These are phyloP conservation scores for Tethya wilhelma DNA, from an alignment of 37 sponge, comb jelly and placozoan species.

Conservation along the genomic window DNA sequence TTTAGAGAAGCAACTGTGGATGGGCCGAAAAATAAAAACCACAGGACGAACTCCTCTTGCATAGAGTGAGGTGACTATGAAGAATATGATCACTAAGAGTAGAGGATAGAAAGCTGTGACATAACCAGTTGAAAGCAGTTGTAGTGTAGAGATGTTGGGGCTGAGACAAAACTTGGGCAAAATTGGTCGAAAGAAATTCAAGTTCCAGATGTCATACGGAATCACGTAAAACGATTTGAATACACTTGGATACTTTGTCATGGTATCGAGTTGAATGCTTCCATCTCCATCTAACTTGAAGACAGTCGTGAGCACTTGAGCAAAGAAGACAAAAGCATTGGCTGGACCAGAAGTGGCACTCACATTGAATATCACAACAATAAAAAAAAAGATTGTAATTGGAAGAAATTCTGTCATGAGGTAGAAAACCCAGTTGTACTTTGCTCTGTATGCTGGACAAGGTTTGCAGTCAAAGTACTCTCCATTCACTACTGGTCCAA, in stretches of 20 bases:
- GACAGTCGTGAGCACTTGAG: conserved; percentile 48
- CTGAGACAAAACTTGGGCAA: conserved; percentile 44
- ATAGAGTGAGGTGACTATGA: conserved; percentile 22
- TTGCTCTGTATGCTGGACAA: background rate
- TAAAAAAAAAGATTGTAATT: conserved; percentile 38
- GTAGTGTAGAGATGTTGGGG: conserved; percentile 8
- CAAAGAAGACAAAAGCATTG: conserved; percentile 78
- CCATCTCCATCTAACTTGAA: conserved; percentile 52
- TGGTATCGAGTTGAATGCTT: background rate
- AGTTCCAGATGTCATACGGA: conserved; percentile 68
- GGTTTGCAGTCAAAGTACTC: conserved; percentile 25
- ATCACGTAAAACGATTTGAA: conserved; percentile 1
- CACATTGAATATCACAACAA: conserved; percentile 69
- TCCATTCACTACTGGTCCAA: conserved; percentile 35
- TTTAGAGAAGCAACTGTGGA: conserved; percentile 43
- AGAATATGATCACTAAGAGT: conserved; percentile 20
- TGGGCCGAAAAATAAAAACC: conserved; percentile 23
- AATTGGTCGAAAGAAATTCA: conserved; percentile 45
- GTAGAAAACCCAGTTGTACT: conserved; percentile 44
- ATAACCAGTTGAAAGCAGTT: conserved; percentile 25
- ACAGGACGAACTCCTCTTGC: background rate
- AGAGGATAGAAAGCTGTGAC: conserved; percentile 54
- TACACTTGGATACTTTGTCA: background rate
- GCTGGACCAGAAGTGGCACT: conserved; percentile 64
- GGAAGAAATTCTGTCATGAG: conserved; percentile 55